Conservation (phyloP, 1,140 invertebrate species). For the Araneus ventricosus region DNA sequence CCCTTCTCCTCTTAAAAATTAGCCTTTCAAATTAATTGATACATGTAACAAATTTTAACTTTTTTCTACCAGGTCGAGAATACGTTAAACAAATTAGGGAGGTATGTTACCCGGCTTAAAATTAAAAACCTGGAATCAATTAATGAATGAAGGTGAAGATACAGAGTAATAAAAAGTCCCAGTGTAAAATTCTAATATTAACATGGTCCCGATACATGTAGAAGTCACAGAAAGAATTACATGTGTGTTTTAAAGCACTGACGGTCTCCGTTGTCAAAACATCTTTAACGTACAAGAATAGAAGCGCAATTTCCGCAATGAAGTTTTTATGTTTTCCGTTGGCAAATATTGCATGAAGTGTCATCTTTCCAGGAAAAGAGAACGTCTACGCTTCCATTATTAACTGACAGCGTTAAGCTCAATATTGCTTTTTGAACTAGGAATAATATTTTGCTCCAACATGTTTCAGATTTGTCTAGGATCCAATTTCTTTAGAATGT, state of each 20-base stretch:
- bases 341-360: neutral
- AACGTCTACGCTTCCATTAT: neutral
- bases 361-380: neutral
- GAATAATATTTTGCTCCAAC: conserved; percentile 4
- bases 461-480: neutral
- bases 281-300: neutral
- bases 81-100: conserved; percentile 24
- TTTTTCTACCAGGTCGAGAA: neutral
- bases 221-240: neutral
- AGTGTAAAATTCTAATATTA: neutral
- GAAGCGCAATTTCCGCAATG: conserved; percentile 17
- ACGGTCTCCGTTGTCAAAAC: neutral
- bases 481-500: neutral
- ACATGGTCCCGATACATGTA: neutral
- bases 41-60: conserved; percentile 20
- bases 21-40: conserved; percentile 56
- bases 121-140: conserved; percentile 38
- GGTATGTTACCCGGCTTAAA: neutral
- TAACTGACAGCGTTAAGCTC: neutral
- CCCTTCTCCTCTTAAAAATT: conserved; percentile 24
- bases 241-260: neutral
- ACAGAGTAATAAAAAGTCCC: neutral
- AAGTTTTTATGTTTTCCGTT: neutral
- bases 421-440: conserved; percentile 25
- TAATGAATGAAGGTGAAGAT: neutral